Conservation (phyloP, 2,888 invertebrate species). For the Pheosia gnoma region DNA sequence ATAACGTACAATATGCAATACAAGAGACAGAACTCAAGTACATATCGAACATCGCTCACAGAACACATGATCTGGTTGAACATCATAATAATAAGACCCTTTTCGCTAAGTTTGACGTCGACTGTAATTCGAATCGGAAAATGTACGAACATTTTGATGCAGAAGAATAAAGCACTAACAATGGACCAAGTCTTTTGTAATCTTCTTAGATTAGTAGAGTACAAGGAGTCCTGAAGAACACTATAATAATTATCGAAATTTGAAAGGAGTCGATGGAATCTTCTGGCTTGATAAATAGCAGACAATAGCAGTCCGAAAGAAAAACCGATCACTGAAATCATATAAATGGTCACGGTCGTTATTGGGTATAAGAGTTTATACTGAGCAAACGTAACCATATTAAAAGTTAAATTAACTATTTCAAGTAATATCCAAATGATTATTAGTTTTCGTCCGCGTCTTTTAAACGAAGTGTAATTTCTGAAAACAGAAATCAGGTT, state of each 20-base stretch:
- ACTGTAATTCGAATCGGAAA: background rate
- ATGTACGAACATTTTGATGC: background rate
- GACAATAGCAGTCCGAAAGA: constrained; percentile 13
- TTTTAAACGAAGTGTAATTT: constrained; percentile 31
- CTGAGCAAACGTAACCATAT: background rate
- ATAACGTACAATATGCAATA: constrained; percentile 36
- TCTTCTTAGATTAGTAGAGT: constrained; percentile 15
- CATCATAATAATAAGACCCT: background rate
- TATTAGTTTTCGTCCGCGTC: constrained; percentile 15
- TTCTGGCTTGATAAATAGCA: constrained; percentile 14
- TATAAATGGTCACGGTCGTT: constrained; percentile 11
- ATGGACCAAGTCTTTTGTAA: constrained; percentile 16
- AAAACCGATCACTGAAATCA: constrained; percentile 17
- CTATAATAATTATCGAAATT: constrained; percentile 23
- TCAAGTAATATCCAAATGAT: constrained; percentile 17
- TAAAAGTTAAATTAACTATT: constrained; percentile 7
- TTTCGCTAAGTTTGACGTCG: background rate
- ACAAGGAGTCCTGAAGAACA: constrained; percentile 15
- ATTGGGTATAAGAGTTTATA: background rate
- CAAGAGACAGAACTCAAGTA: constrained; percentile 40
- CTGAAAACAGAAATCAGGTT: constrained; percentile 36
- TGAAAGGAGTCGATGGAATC: constrained; percentile 17
- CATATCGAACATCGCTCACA: constrained; percentile 36
- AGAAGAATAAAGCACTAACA: constrained; percentile 1
- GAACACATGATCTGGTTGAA: background rate